Conservation (phyloP, 2,797 vertebrate species). For the Gymnocypris eckloni region DNA sequence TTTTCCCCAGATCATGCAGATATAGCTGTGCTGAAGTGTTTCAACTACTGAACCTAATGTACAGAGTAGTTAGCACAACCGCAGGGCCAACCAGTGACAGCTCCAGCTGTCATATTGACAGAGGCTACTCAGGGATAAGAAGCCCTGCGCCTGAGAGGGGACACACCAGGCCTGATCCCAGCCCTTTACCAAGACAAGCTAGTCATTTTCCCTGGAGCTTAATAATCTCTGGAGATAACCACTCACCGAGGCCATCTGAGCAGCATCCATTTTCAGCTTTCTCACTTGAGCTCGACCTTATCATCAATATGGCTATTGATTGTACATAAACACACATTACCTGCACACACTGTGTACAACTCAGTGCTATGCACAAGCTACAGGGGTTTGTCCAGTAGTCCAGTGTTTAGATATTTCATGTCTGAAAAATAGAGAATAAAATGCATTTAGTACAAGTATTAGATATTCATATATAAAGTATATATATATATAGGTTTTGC, state of each 20-base stretch:
- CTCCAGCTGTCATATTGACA: constrained; percentile 25
- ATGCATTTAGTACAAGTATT: background rate
- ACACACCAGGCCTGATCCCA: constrained; percentile 48
- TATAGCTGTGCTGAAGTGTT: background rate
- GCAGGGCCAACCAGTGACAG: constrained; percentile 21
- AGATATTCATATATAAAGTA: too few relatives aligned
- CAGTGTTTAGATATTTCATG: background rate
- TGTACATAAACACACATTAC: constrained; percentile 26
- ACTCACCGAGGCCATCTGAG: constrained; percentile 48
- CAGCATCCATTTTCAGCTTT: constrained; percentile 44
- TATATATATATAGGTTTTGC: background rate
- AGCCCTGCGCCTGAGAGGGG: constrained; percentile 15
- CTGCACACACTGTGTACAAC: constrained; percentile 21
- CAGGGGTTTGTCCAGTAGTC: background rate
- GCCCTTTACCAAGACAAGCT: constrained; percentile 44
- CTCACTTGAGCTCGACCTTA: constrained; percentile 43
- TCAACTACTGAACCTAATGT: background rate
- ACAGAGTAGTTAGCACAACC: constrained; percentile 33
- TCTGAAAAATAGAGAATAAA: background rate
- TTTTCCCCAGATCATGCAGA: background rate
- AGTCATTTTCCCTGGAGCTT: constrained; percentile 43
- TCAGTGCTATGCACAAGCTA: background rate
- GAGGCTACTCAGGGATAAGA: constrained; percentile 31
- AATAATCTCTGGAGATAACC: constrained; percentile 51
- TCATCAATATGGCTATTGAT: constrained; percentile 43